A percentile compares a stretch with the other conserved stretches of the same genome.
phyloP scores from a whole-genome alignment of 2,888 invertebrate genomes.

The Tillus elongatus region DNA sequence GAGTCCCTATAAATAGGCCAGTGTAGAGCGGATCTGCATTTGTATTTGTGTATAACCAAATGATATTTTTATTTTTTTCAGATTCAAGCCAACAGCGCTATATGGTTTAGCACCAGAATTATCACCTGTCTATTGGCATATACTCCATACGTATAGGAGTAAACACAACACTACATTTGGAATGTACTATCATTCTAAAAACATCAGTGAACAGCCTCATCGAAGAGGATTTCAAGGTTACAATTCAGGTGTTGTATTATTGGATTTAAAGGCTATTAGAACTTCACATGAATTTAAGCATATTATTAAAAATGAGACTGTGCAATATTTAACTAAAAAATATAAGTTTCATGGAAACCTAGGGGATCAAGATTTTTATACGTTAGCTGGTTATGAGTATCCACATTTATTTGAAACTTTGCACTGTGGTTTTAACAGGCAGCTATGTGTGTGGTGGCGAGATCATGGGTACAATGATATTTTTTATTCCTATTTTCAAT shows the following conservation, averaged over 20 bases:
- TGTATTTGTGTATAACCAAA: too few species aligned
- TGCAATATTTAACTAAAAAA: slow-evolving; percentile 49
- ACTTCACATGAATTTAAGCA: slow-evolving; percentile 51
- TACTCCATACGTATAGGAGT: slow-evolving; percentile 56
- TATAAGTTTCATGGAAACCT: slow-evolving; percentile 62
- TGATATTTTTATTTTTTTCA: slow-evolving; percentile 29
- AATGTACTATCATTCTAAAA: slow-evolving; percentile 39
- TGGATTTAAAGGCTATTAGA: slow-evolving; percentile 59
- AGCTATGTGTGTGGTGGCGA: slow-evolving; percentile 74
- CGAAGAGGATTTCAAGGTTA: slow-evolving; percentile 60
- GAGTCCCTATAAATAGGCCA: too few species aligned
- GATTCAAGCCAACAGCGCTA: slow-evolving; percentile 53
- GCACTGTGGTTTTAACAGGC: slow-evolving; percentile 72
- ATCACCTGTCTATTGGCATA: slow-evolving; percentile 71
- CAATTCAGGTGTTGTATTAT: slow-evolving; percentile 70
- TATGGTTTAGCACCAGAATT: slow-evolving; percentile 66
- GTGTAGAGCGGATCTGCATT: too few species aligned
- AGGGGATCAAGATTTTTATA: slow-evolving; percentile 77
- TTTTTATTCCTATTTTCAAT: slow-evolving; percentile 62
- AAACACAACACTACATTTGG: slow-evolving; percentile 54
- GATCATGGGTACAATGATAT: slow-evolving; percentile 63
- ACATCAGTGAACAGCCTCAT: slow-evolving; percentile 26
- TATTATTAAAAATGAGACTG: slow-evolving; percentile 46
- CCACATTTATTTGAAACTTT: slow-evolving; percentile 62
- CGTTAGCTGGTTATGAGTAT: slow-evolving; percentile 59